Evolutionary conservation across 2,888 invertebrate genomes (phyloP), one percentile per base, ranked within the genome.

Genomic region (Sinohyriopsis cumingii): DNA sequence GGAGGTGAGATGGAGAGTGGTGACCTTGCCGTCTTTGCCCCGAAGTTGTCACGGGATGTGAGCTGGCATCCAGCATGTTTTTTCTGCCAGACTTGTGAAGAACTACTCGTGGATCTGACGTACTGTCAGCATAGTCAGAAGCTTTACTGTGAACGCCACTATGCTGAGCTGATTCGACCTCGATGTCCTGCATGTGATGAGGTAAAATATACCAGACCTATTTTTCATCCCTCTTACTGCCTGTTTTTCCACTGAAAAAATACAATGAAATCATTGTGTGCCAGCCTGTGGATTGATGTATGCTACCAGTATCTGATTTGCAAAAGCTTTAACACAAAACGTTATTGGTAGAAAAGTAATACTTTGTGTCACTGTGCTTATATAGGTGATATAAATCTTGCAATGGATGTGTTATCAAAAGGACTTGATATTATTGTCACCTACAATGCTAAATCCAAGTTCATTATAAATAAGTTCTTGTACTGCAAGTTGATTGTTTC

Each of bases 111-210:
- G 75, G 99, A 99, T 91, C 93, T 99, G 86, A 95, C 96, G 65
- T 98, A 99, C 91, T 99, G 99, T 90, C 95, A 94, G 93, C 94
- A 95, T 87, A 95, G 95, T 69, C 89, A 89, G 55, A 92, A 95
- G 72, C 92, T 99, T 68, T 98, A 95, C 91, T 99, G 99, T 91
- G 98, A 98, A 28, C 92, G 99, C 67, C 99, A 99, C 91, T 99
- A 98, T 91, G 97, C 98, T 65, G 98, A 99, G 91, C 93, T 95
- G 87, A 92, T 98, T 88, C 97, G 97, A 90, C 98, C 99, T 22
- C 92, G 99, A 85, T 99, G 99, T 91, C 94, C 96, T 77, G 95
- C 97, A 82, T 99, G 99, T 91, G 98, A 99, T 92, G 99, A 99
- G 95, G 99, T 99, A 89, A 93, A 95, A 92, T 57, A n/a, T 65